Base-by-base conservation (phyloP, 2,113 vertebrate genomes). In the Albula glossodonta region DNA sequence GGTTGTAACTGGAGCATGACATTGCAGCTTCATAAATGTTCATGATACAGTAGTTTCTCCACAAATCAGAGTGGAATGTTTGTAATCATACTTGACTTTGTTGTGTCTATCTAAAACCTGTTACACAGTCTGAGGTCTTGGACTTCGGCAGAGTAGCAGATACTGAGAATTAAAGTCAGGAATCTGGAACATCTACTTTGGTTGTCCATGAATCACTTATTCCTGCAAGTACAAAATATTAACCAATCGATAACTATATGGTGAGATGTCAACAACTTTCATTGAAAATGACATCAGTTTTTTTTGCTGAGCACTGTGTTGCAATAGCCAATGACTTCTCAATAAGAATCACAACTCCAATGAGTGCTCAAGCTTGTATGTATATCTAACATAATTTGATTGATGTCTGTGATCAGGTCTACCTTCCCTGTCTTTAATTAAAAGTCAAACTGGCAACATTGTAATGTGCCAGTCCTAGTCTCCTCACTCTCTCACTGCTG, bases 1-100 rank as follows among this genome's bases (percentile, higher is more conserved):
- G 9, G 13, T 57, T 56, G 51, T 66, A 66, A 66, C 48, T 63
- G 57, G 57, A 66, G 82, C 82, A 83, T 83, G 57, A 83, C 82
- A 57, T 66, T 56, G 25, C 52, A 82, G 51, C 25, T 63, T 50
- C 19, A 50, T 66, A 66, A 83, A 66, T 66, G 82, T 82, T 17
- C 78, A 49, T 15, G 78, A 13, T 15, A 79, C 78, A 79, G 78
- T 50, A 79, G 50, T 48, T 50, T 50, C 48, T 6, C 19, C 11
- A 41, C 78, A 50, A 11, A 49, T 79, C 11, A 79, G 78, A 50
- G 49, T 15, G 78, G 41, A 49, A 11, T 17, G 15, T 50, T 79
- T 15, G 70, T 74, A 70, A 74, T 31, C 22, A 22, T 22, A 9
- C 19, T 70, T 70, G 77, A n/a, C 8, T 48, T 79, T 49, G 78